These are phyloP conservation scores for Sitobion miscanthi DNA, from an alignment of 1,140 invertebrate genomes.

Conservation along the genomic window DNA sequence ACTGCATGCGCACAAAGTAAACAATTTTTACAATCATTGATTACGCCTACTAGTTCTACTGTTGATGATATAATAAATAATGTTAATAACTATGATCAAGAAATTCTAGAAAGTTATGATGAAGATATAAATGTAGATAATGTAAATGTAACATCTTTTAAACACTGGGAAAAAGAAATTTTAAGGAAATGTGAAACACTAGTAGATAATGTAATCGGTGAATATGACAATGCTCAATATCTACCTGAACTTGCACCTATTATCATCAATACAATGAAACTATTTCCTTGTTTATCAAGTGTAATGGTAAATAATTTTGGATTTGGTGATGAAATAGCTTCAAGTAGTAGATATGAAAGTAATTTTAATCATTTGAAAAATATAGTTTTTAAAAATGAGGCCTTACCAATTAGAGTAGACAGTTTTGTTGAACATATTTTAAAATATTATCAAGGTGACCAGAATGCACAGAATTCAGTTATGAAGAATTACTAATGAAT, in stretches of 20 bases:
- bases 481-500: no score
- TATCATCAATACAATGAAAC: background rate
- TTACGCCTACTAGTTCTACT: background rate
- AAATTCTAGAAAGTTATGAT: background rate
- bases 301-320: background rate
- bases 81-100: background rate
- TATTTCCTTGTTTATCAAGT: background rate
- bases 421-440: background rate
- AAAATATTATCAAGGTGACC: background rate
- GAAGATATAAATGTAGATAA: background rate
- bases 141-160: background rate
- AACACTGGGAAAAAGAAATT: background rate
- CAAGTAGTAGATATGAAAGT: background rate
- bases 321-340: background rate
- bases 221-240: conserved; percentile 2
- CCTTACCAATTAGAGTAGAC: background rate
- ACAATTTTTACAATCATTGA: background rate
- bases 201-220: background rate
- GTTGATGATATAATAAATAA: background rate
- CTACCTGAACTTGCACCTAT: background rate
- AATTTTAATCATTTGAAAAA: background rate
- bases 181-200: background rate
- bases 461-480: no score
- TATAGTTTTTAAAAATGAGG: background rate
- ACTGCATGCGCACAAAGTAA: background rate